Conservation (phyloP, 2,113 vertebrate species). For the Nycticebus coucang region DNA sequence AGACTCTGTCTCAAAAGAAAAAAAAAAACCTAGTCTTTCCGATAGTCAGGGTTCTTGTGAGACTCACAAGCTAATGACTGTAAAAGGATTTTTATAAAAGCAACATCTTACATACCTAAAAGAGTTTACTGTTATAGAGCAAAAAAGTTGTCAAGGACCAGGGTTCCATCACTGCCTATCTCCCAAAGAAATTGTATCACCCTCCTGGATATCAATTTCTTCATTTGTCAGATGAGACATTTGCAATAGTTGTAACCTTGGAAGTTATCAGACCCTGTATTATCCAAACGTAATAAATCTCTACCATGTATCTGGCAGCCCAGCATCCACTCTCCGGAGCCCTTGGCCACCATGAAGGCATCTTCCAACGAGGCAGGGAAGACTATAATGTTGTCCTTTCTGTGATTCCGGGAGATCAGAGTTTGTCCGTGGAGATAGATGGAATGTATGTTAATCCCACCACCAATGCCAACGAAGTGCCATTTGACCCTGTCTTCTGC, state of each 20-base stretch:
- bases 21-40: neutral
- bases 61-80: neutral
- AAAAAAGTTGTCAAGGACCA: neutral
- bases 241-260: neutral
- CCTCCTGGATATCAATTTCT: neutral
- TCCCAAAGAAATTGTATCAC: neutral
- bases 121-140: neutral
- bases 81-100: neutral
- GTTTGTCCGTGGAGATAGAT: conserved; percentile 93
- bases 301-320: conserved; percentile 90
- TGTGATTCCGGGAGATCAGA: conserved; percentile 86
- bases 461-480: conserved; percentile 92
- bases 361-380: conserved; percentile 89
- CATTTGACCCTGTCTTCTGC: conserved; percentile 90
- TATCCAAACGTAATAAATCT: neutral
- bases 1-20: too few species aligned
- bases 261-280: neutral
- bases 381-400: conserved; percentile 90
- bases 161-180: neutral
- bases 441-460: conserved; percentile 90
- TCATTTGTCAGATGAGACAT: neutral
- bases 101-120: neutral
- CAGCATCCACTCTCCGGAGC: conserved; percentile 90
- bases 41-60: neutral
- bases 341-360: conserved; percentile 89